Conservation (phyloP, 23 tunicate species). For the Phallusia fumigata region DNA sequence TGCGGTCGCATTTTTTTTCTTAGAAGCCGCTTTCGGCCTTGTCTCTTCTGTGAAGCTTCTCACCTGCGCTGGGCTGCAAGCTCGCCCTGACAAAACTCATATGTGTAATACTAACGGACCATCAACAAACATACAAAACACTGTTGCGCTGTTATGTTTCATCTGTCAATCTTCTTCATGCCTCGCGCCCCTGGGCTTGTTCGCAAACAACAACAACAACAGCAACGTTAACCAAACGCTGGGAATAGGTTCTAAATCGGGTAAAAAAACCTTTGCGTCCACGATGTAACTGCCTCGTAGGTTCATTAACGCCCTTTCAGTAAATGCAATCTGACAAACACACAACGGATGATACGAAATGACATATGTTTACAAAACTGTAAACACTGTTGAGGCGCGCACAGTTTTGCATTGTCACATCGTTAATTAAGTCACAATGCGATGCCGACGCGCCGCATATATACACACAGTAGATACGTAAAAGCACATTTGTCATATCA, state of each 20-base stretch:
- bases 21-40: background rate
- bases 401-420: conserved; percentile 14
- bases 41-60: conserved; percentile 10
- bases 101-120: background rate
- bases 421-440: conserved; percentile 3
- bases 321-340: no score
- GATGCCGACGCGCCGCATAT: background rate
- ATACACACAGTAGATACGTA: conserved; percentile 14
- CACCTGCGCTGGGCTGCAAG: conserved; percentile 10
- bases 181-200: background rate
- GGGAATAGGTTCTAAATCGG: no score
- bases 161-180: background rate
- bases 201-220: no score
- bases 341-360: background rate
- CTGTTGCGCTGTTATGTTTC: background rate
- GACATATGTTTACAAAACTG: conserved; percentile 3
- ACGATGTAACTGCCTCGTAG: no score
- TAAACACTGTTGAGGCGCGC: conserved; percentile 1
- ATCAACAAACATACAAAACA: background rate
- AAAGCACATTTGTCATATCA: conserved; percentile 14
- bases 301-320: no score
- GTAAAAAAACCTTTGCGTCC: no score
- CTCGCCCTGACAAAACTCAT: background rate
- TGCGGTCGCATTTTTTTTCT: background rate
- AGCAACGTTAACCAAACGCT: no score